A percentile compares a stretch with the other conserved stretches of the same genome.
These are phyloP conservation scores for Zaprionus gabonicus DNA, from an alignment of 1,140 invertebrate species.

Conservation along the genomic window DNA sequence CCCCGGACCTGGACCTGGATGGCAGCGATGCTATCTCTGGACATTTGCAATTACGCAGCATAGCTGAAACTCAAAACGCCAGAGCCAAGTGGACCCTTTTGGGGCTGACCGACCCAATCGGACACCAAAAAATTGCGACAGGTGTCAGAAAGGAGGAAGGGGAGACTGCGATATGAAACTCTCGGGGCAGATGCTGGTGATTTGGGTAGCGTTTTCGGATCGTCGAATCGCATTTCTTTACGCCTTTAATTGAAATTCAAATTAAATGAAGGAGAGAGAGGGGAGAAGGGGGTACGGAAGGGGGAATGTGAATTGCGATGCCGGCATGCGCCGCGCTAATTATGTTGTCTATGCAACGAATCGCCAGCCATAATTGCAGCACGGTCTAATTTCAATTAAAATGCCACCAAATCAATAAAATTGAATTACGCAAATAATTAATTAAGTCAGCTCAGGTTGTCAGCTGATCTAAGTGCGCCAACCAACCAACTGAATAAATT, in stretches of 20 bases:
- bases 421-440: conserved; percentile 32
- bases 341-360: conserved; percentile 68
- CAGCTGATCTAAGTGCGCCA: neutral
- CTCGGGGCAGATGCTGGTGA: conserved; percentile 54
- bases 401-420: conserved; percentile 31
- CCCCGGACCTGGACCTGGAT: neutral
- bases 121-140: conserved; percentile 54
- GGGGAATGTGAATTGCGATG: conserved; percentile 1
- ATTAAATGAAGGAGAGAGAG: neutral
- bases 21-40: conserved; percentile 10
- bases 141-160: conserved; percentile 54
- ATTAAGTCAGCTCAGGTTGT: neutral
- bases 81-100: conserved; percentile 35
- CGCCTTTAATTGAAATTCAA: conserved; percentile 70
- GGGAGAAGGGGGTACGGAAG: too few species aligned
- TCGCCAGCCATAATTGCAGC: conserved; percentile 36
- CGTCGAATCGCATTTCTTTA: conserved; percentile 32
- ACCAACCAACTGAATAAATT: neutral
- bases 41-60: conserved; percentile 40
- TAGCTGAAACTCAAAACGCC: conserved; percentile 37
- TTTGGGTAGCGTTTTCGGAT: conserved; percentile 54
- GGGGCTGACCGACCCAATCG: conserved; percentile 27
- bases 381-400: conserved; percentile 60
- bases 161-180: neutral
- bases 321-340: conserved; percentile 49